Conservation (phyloP, 2,113 vertebrate genomes). For the Fulica atra region DNA sequence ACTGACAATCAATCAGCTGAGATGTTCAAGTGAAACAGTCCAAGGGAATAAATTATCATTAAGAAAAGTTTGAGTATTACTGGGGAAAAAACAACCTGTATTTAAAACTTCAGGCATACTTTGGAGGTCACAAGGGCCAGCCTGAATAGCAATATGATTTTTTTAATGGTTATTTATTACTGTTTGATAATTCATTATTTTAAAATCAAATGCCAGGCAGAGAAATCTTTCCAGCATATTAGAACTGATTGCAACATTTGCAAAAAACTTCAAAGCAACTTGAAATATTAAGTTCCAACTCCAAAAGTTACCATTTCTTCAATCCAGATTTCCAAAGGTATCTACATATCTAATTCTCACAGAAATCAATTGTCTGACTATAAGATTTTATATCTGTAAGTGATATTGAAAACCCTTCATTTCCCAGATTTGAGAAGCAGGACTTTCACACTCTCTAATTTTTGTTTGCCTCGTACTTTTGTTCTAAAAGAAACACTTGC, state of each 20-base stretch:
- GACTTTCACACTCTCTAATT: background rate
- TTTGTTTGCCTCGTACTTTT: background rate
- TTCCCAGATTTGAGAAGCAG: background rate
- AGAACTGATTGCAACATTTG: background rate
- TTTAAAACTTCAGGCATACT: background rate
- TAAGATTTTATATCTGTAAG: background rate
- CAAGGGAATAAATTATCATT: background rate
- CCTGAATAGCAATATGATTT: background rate
- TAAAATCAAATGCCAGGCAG: background rate
- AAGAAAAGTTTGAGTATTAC: background rate
- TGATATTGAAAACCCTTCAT: background rate
- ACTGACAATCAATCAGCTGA: conserved; percentile 18
- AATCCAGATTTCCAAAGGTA: background rate
- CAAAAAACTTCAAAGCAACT: background rate
- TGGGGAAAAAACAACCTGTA: background rate
- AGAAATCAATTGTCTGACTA: background rate
- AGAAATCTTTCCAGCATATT: background rate
- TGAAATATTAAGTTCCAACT: background rate
- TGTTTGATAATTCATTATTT: background rate
- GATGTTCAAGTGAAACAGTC: background rate
- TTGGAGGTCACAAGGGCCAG: background rate
- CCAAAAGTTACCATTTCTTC: background rate
- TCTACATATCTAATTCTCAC: background rate
- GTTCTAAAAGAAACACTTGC: background rate
- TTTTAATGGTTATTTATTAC: background rate